Evolutionary conservation across 1,140 invertebrate species (phyloP), one percentile per base, ranked within the genome.

Genomic region (Hestina assimilis): DNA sequence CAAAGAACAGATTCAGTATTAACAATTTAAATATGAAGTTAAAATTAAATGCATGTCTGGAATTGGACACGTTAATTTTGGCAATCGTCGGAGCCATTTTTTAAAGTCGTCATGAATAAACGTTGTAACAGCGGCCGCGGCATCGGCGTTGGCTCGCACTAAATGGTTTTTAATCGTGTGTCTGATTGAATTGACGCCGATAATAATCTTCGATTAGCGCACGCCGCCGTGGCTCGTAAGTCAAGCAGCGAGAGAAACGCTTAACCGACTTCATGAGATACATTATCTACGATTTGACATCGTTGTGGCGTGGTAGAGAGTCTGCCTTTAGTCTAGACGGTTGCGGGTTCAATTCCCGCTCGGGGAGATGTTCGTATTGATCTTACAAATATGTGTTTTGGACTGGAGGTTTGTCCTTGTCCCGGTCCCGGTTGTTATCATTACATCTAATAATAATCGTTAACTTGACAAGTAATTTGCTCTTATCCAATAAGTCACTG

Each of bases 131-230:
- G 59, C 40, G 46, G 46, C 31, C 17, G 64, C 63, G 35, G 59
- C 57, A 33, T 38, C 33, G 33, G 17, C 33, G 15, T 17, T 38
- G 33, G 33, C 33, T 19, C 33, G 33, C 33, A 68, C 69, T 81
- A 78, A 83, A 82, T 73, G 72, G 69, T 80, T 85, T 48, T 80
- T 83, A 83, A 85, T 83, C 74, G 76, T 61, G 68, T 68, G 67
- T 67, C 68, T 76, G 80, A 83, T 83, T 77, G 77, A 79, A 83
- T 75, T 69, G 58, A 65, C 28, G 52, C 28, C 52, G 80, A 83
- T 85, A 83, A 76, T 78, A 68, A 86, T 83, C 79, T 81, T 79
- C 80, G 75, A 80, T 86, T 78, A 80, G 75, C 69, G 71, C 59
- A 45, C 58, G 57, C 48, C 59, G 28, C 24, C 42, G 55, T 42